These are phyloP conservation scores for Echinometra lucunter DNA, from an alignment of 53 echinoderm and acorn worm species.

Conservation along the genomic window DNA sequence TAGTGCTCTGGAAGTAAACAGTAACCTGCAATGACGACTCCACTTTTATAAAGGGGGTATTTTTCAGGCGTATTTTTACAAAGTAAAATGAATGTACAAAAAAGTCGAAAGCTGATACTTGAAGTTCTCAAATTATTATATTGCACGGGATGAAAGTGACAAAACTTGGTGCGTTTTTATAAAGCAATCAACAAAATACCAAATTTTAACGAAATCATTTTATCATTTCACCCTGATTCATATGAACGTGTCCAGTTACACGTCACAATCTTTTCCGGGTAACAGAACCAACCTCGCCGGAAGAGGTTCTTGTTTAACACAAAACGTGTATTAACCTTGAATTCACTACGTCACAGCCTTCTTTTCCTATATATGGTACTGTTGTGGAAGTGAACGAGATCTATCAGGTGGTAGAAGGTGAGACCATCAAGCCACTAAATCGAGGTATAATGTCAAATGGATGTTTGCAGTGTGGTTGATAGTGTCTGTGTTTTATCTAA, in stretches of 20 bases:
- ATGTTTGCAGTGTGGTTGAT: neutral
- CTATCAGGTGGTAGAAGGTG: slow-evolving; percentile 52
- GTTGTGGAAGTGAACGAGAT: slow-evolving; percentile 57
- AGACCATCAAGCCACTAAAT: neutral
- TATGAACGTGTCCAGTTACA: slow-evolving; percentile 39
- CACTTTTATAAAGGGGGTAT: slow-evolving; percentile 25
- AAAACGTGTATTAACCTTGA: slow-evolving; percentile 58
- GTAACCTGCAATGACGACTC: slow-evolving; percentile 18
- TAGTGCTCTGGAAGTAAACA: neutral
- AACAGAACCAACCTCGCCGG: slow-evolving; percentile 61
- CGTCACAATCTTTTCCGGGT: slow-evolving; percentile 66
- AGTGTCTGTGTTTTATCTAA: neutral
- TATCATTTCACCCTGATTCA: too few species aligned
- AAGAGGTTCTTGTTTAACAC: slow-evolving; percentile 57
- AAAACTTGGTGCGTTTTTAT: too few species aligned
- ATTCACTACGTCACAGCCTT: slow-evolving; percentile 39
- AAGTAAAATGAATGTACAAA: too few species aligned
- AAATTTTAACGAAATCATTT: neutral
- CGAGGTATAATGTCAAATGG: neutral
- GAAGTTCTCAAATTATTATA: too few species aligned
- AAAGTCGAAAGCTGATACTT: too few species aligned
- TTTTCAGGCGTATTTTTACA: too few species aligned
- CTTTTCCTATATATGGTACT: slow-evolving; percentile 56
- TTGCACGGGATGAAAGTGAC: too few species aligned
- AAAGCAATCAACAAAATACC: neutral